phyloP scores from a whole-genome alignment of 2,888 invertebrate species.

The Minunthozetes semirufus region DNA sequence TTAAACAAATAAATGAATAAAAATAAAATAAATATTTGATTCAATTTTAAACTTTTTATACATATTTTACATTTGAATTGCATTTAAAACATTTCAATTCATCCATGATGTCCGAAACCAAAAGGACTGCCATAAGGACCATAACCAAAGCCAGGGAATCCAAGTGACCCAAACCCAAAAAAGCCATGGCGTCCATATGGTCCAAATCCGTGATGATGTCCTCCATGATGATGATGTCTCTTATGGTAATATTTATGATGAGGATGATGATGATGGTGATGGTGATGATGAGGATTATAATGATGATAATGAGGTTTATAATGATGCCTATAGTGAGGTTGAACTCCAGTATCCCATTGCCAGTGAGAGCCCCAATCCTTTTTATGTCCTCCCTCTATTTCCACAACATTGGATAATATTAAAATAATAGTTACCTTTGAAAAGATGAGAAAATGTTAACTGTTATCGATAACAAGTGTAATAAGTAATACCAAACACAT shows the following conservation, averaged over 20 bases:
- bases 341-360: neutral
- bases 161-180: neutral
- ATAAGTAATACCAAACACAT: too few relatives aligned
- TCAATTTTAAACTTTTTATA: too few relatives aligned
- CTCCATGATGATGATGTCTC: neutral
- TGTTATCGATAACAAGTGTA: too few relatives aligned
- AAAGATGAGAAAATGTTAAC: too few relatives aligned
- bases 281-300: neutral
- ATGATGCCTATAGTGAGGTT: neutral
- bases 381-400: neutral
- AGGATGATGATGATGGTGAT: too few relatives aligned
- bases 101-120: neutral
- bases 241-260: too few relatives aligned
- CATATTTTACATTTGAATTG: too few relatives aligned
- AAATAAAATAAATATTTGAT: too few relatives aligned
- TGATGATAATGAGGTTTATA: neutral
- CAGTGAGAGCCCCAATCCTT: neutral
- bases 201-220: neutral
- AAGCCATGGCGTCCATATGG: neutral
- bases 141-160: neutral
- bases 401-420: neutral
- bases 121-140: neutral
- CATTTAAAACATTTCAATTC: too few relatives aligned
- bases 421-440: neutral
- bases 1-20: too few relatives aligned